Evolutionary conservation across 2,797 vertebrate genomes (phyloP).

Genomic region (Urosaurus nigricauda): DNA sequence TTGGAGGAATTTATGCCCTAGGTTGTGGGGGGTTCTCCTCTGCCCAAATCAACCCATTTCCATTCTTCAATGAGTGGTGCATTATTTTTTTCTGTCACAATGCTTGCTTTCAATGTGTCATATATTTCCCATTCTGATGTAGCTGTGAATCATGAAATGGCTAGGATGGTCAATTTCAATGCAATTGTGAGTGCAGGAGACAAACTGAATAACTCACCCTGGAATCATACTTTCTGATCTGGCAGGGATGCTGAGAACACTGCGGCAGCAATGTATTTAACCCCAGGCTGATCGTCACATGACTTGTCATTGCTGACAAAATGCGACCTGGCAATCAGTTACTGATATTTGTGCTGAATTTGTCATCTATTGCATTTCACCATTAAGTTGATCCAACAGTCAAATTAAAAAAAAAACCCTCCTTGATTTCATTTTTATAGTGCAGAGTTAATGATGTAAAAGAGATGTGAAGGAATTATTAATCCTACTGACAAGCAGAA

Average conservation of each 20-base stretch:
- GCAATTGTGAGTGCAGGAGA: slow-evolving; percentile 6
- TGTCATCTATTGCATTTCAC: slow-evolving; percentile 22
- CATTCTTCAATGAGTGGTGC: background rate
- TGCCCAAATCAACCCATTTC: background rate
- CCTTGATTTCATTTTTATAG: slow-evolving; percentile 4
- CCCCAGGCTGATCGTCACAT: slow-evolving; percentile 10
- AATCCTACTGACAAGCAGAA: rapidly evolving
- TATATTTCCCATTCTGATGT: background rate
- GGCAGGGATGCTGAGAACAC: rapidly evolving
- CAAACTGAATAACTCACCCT: background rate
- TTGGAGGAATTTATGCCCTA: background rate
- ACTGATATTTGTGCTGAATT: slow-evolving; percentile 12
- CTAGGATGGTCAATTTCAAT: slow-evolving; percentile 8
- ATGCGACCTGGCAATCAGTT: slow-evolving; percentile 19
- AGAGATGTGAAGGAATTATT: slow-evolving; percentile 23
- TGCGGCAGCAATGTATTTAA: background rate
- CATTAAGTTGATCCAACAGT: background rate
- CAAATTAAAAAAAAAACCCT: background rate
- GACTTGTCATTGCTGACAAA: slow-evolving; percentile 28
- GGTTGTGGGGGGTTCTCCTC: background rate
- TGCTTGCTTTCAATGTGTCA: background rate
- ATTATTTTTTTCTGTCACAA: background rate
- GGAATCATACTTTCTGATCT: background rate
- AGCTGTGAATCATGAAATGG: background rate
- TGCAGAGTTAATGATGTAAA: rapidly evolving